Evolutionary conservation across 2,113 vertebrate genomes (phyloP).

Genomic region (Engraulis encrasicolus): DNA sequence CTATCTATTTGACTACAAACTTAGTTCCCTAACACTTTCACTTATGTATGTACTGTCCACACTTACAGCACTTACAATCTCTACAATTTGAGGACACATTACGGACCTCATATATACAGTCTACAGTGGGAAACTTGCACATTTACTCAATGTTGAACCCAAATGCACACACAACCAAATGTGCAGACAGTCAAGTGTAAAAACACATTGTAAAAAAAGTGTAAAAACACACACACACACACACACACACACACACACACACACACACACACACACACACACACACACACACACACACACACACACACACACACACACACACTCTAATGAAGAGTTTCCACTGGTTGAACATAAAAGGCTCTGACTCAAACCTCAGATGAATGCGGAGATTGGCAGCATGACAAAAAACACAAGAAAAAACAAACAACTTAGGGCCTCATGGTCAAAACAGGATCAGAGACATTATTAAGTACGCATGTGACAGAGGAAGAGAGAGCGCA

Average conservation of each 20-base stretch:
- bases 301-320: slow-evolving; percentile 8
- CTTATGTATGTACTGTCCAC: not conserved
- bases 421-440: not conserved
- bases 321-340: not conserved
- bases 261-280: not conserved
- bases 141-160: too few relatives aligned
- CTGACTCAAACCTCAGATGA: not conserved
- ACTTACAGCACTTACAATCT: too few relatives aligned
- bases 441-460: not conserved
- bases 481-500: not conserved
- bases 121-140: too few relatives aligned
- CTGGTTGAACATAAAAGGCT: not conserved
- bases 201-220: too few relatives aligned
- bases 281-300: slow-evolving; percentile 32
- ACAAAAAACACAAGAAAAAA: not conserved
- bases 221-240: not conserved
- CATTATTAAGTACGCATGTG: not conserved
- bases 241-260: not conserved
- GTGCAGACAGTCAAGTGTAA: too few relatives aligned
- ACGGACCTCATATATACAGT: too few relatives aligned
- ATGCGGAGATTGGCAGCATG: not conserved
- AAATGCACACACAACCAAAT: too few relatives aligned
- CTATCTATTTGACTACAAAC: too few relatives aligned
- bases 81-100: too few relatives aligned
- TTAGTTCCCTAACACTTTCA: too few relatives aligned